phyloP scores from a whole-genome alignment of 2,888 invertebrate species.

The Heliconius charithonia region DNA sequence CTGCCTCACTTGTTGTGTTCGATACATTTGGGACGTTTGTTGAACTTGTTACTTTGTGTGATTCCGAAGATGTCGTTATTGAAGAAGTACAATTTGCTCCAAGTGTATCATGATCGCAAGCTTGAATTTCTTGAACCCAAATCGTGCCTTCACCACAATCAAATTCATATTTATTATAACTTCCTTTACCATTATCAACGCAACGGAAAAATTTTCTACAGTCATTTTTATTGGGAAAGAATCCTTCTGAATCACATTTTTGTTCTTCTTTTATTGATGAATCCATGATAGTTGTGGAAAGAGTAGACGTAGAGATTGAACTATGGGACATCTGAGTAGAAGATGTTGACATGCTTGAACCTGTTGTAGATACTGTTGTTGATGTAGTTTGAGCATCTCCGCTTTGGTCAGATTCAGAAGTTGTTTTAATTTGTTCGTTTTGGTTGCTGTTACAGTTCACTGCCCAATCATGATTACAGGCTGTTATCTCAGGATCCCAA shows the following conservation, averaged over 20 bases:
- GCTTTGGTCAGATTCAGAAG: constrained; percentile 27
- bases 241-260: constrained; percentile 85
- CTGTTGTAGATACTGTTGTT: constrained; percentile 20
- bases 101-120: constrained; percentile 52
- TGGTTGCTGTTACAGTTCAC: constrained; percentile 46
- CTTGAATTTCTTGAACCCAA: constrained; percentile 87
- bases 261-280: constrained; percentile 22
- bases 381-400: constrained; percentile 44
- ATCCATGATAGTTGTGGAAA: constrained; percentile 1
- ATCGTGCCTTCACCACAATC: constrained; percentile 89
- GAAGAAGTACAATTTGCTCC: constrained; percentile 18
- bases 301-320: constrained; percentile 38
- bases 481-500: constrained; percentile 83
- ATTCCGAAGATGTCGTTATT: constrained; percentile 25
- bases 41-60: constrained; percentile 20
- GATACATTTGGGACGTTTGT: constrained; percentile 32
- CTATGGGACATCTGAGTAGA: constrained; percentile 15
- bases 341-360: constrained; percentile 8
- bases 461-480: constrained; percentile 83
- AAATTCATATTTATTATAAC: constrained; percentile 87
- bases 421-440: constrained; percentile 34
- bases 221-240: constrained; percentile 86
- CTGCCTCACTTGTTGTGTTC: constrained; percentile 39
- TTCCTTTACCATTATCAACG: constrained; percentile 85
- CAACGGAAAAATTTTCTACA: constrained; percentile 92